Evolutionary conservation across 2,113 vertebrate genomes (phyloP).

Genomic region (Cacatua alba): DNA sequence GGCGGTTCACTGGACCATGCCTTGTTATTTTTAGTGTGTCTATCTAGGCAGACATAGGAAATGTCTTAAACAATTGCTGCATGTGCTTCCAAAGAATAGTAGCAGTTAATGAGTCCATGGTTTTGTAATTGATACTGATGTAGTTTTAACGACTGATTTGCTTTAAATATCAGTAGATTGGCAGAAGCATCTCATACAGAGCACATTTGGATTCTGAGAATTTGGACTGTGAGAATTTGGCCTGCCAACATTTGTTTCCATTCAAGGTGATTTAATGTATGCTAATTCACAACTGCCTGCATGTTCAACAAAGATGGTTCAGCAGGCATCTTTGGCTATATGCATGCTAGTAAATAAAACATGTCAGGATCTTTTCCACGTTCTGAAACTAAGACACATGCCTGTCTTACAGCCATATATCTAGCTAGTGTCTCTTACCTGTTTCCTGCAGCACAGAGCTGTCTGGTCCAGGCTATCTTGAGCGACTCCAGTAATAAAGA

Average conservation of each 20-base stretch:
- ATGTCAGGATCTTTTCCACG: neutral
- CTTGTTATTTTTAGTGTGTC: neutral
- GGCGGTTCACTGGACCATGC: neutral
- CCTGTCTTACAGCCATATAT: neutral
- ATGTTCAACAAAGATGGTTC: neutral
- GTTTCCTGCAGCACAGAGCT: neutral
- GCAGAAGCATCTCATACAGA: neutral
- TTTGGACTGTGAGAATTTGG: neutral
- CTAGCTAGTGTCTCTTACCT: neutral
- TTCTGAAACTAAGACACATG: neutral
- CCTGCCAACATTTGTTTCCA: neutral
- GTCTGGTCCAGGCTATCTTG: neutral
- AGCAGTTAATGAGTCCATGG: neutral
- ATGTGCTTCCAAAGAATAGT: neutral
- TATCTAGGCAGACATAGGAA: neutral
- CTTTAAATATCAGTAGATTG: neutral
- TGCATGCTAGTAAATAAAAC: neutral
- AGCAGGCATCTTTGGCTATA: neutral
- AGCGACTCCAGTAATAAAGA: neutral
- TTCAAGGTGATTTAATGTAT: neutral
- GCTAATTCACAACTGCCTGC: neutral
- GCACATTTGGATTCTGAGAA: neutral
- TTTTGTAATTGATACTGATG: neutral
- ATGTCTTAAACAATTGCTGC: neutral
- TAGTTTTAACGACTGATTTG: neutral